phyloP scores from a whole-genome alignment of 2,797 vertebrate species.

The Propithecus deckenii region DNA sequence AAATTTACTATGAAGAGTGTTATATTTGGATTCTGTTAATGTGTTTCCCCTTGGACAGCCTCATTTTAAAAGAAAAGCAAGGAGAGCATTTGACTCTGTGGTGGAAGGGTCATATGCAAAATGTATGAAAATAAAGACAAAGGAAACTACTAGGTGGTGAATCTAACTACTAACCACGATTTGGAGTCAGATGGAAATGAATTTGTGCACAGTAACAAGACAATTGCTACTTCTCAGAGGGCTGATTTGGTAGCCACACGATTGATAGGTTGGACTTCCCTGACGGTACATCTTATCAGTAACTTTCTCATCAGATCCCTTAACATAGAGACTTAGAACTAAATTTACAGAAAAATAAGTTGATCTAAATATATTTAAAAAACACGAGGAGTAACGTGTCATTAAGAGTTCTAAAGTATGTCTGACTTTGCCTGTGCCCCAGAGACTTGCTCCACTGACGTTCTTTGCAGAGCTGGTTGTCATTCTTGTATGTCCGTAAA shows the following conservation, averaged over 20 bases:
- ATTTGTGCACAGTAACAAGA: no score
- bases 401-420: not conserved
- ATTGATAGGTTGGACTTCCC: not conserved
- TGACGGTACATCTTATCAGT: not conserved
- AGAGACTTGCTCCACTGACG: no score
- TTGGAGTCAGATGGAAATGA: not conserved
- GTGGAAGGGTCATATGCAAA: not conserved
- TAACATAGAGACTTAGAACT: not conserved
- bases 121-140: not conserved
- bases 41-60: not conserved
- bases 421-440: fast-evolving
- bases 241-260: not conserved
- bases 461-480: not conserved
- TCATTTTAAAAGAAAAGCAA: not conserved
- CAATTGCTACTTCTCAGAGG: not conserved
- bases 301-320: not conserved
- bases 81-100: not conserved
- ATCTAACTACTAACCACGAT: no score
- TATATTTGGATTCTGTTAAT: not conserved
- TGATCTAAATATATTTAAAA: no score
- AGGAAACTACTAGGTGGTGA: not conserved
- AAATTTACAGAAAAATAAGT: not conserved
- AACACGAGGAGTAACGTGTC: fast-evolving
- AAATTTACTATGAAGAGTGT: not conserved
- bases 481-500: fast-evolving